These are phyloP conservation scores for Sebastes diploproa DNA, from an alignment of 2,797 vertebrate species.

Conservation along the genomic window DNA sequence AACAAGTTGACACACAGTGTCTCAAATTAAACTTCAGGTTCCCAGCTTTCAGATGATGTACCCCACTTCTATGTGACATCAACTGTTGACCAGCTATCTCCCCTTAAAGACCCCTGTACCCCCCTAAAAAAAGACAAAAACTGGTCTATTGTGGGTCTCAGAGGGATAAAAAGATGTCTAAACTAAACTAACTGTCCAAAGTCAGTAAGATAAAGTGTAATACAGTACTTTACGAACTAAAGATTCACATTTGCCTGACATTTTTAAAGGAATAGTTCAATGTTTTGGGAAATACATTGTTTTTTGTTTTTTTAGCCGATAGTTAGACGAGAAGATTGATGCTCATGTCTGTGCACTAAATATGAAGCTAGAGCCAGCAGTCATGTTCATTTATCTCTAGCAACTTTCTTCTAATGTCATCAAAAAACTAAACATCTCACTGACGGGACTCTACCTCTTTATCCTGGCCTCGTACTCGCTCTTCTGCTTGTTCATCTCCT, in stretches of 20 bases:
- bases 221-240: neutral
- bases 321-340: too few relatives aligned
- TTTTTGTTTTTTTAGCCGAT: neutral
- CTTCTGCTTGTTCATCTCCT: constrained; percentile 98
- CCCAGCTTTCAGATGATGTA: too few relatives aligned
- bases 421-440: neutral
- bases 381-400: neutral
- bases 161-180: too few relatives aligned
- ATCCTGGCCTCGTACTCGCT: constrained; percentile 93
- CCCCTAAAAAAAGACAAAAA: too few relatives aligned
- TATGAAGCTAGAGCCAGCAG: neutral
- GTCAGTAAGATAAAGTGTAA: neutral
- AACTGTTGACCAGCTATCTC: too few relatives aligned
- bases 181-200: too few relatives aligned
- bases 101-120: too few relatives aligned
- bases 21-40: too few relatives aligned
- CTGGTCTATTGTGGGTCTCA: too few relatives aligned
- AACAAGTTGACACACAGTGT: too few relatives aligned
- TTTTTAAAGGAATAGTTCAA: neutral
- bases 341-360: neutral
- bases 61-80: too few relatives aligned
- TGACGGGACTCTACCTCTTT: constrained; percentile 82
- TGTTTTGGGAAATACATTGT: neutral
- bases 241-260: neutral
- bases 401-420: neutral